Evolutionary conservation across 2,888 invertebrate genomes (phyloP).

Genomic region (Drosophila mimica): DNA sequence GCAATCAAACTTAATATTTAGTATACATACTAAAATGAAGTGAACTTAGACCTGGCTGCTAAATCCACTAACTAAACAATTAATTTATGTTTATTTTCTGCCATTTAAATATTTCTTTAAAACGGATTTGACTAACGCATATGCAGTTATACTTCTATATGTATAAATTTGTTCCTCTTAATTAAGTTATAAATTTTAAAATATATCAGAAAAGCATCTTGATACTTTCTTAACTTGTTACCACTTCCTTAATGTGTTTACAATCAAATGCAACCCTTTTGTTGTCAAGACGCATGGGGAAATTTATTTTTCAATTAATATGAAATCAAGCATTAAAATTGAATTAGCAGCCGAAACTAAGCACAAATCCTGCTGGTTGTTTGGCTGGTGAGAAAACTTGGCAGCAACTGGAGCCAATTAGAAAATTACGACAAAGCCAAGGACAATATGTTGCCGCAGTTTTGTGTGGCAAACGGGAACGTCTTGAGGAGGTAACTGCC

Average conservation of each 20-base stretch:
- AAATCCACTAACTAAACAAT: not conserved
- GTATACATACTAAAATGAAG: not conserved
- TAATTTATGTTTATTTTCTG: not conserved
- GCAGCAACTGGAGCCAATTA: conserved; percentile 75
- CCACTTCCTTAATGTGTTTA: not conserved
- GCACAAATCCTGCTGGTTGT: conserved; percentile 46
- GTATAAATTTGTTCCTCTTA: not conserved
- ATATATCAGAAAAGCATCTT: not conserved
- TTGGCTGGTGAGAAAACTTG: conserved; percentile 55
- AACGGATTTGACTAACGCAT: not conserved
- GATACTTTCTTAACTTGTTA: conserved; percentile 5
- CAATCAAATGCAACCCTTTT: conserved; percentile 6
- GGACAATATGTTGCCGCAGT: conserved; percentile 75
- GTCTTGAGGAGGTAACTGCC: conserved; percentile 47
- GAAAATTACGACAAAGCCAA: conserved; percentile 65
- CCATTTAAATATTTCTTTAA: not conserved
- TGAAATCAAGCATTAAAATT: conserved; percentile 84
- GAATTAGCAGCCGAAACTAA: conserved; percentile 77
- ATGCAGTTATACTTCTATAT: not conserved
- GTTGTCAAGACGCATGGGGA: not conserved
- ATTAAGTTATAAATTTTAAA: not conserved
- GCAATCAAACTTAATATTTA: not conserved
- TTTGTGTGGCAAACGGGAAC: conserved; percentile 27
- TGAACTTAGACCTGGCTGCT: not conserved
- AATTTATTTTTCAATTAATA: conserved; percentile 82